Base-by-base conservation (phyloP, 1,140 invertebrate genomes). In the Pomacea maculata region DNA sequence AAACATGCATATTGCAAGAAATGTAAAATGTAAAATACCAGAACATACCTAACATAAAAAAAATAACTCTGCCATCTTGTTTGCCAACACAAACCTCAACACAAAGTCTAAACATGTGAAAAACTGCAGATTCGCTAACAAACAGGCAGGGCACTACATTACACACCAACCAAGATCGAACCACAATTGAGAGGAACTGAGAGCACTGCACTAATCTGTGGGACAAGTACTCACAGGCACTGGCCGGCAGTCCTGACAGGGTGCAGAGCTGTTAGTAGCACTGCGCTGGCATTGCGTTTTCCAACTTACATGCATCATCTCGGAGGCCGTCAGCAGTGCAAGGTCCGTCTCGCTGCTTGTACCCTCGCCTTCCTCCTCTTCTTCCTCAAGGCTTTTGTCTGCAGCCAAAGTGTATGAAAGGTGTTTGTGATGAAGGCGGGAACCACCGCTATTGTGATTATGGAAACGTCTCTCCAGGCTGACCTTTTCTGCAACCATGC, bases 281-380 rank as follows among this genome's bases (percentile, higher is more conserved):
- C 78, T 72, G 45, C 75, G 82, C 25, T 78, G 71, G 77, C 83
- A 86, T 55, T 74, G 82, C n/a, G 80, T 81, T 79, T 83, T 86
- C 86, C 81, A 85, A 87, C 87, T 89, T 87, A 89, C 88, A 88
- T 88, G 85, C 85, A 88, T 79, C 71, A 89, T 79, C 67, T 89
- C 87, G n/a, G 82, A 82, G 10, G 86, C 85, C 72, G 84, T 85
- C 79, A 87, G 84, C 75, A 87, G 80, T 8, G 84, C 79, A 19
- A 85, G 79, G 34, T 81, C 79, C 55, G 72, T 25, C 19, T 61
- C 57, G 57, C 11, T 61, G 57, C 65, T 21, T 8, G 7, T 29
- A 34, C 29, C 65, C 5, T 70, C 52, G 34, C 52, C 45, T 3
- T 19, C 52, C 52, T 54, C 77, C 19, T 61, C 77, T 45, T 55